These are phyloP conservation scores for Pavo muticus DNA, from an alignment of 2,113 vertebrate genomes.

Conservation along the genomic window DNA sequence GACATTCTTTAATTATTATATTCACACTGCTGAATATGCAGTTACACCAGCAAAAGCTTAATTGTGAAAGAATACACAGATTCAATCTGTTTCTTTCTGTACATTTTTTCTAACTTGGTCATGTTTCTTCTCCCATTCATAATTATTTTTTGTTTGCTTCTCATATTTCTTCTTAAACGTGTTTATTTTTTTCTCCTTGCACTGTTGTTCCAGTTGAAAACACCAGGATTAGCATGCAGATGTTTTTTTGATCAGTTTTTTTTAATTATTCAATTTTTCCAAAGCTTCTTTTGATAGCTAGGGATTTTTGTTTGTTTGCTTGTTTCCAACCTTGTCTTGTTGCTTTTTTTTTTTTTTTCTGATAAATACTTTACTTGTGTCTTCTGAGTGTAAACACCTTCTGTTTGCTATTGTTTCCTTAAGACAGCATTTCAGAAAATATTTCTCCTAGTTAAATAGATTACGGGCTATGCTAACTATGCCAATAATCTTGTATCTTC, in stretches of 20 bases:
- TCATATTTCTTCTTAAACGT: constrained; percentile 49
- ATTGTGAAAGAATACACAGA: constrained; percentile 33
- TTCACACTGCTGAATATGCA: constrained; percentile 64
- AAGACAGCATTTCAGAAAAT: constrained; percentile 15
- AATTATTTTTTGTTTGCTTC: constrained; percentile 57
- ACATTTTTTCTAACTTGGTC: constrained; percentile 55
- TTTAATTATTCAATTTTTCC: constrained; percentile 49
- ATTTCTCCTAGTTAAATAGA: not conserved
- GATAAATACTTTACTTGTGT: constrained; percentile 8
- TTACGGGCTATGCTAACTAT: not conserved
- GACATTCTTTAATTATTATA: constrained; percentile 67
- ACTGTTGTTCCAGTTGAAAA: constrained; percentile 70
- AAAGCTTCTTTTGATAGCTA: constrained; percentile 47
- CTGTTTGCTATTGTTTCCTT: constrained; percentile 24
- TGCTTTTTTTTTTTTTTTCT: not conserved
- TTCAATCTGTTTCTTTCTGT: constrained; percentile 67
- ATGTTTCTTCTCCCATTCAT: constrained; percentile 34
- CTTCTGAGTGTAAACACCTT: constrained; percentile 51
- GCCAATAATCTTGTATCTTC: not conserved
- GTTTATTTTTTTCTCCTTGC: constrained; percentile 31
- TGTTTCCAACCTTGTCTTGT: constrained; percentile 19
- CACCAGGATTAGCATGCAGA: constrained; percentile 70
- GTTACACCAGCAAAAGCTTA: constrained; percentile 48
- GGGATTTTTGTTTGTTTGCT: not conserved
- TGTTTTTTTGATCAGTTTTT: constrained; percentile 59